Percentiles rank a stretch among this genome's conserved stretches.
Conservation (phyloP, 2,888 invertebrate genomes). For the Pherbina coryleti region DNA sequence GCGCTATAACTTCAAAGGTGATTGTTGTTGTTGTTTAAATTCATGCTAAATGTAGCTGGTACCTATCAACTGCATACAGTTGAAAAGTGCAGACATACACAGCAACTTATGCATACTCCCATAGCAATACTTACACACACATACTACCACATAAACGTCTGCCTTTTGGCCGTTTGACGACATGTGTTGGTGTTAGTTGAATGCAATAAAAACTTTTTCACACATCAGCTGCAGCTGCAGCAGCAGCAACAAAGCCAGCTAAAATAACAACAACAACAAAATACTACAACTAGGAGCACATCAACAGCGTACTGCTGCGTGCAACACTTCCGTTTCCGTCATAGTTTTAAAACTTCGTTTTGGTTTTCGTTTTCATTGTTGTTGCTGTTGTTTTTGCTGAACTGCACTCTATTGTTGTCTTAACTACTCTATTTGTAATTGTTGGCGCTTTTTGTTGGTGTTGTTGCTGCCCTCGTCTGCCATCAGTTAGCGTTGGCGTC, state of each 20-base stretch:
- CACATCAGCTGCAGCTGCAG: conserved; percentile 24
- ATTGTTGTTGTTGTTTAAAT: conserved; percentile 2
- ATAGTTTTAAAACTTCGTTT: conserved; percentile 16
- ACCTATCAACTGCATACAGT: conserved; percentile 7
- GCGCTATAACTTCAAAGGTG: neutral
- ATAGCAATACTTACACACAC: neutral
- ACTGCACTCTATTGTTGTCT: neutral
- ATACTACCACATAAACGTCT: neutral
- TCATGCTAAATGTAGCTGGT: conserved; percentile 6
- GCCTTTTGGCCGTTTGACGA: conserved; percentile 13
- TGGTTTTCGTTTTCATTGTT: neutral
- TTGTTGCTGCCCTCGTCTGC: neutral
- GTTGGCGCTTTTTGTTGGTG: neutral
- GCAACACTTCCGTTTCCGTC: conserved; percentile 36
- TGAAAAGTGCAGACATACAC: neutral
- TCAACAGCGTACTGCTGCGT: neutral
- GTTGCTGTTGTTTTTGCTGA: conserved; percentile 3
- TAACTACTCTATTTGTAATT: neutral
- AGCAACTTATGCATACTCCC: neutral
- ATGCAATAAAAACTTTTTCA: conserved; percentile 37
- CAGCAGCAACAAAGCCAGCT: neutral
- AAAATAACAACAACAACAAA: conserved; percentile 3
- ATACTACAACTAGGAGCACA: neutral
- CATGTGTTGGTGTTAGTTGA: conserved; percentile 31
- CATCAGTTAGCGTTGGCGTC: neutral